Base-by-base conservation (phyloP, 2,113 vertebrate species). In the Heterotilapia buettikoferi region DNA sequence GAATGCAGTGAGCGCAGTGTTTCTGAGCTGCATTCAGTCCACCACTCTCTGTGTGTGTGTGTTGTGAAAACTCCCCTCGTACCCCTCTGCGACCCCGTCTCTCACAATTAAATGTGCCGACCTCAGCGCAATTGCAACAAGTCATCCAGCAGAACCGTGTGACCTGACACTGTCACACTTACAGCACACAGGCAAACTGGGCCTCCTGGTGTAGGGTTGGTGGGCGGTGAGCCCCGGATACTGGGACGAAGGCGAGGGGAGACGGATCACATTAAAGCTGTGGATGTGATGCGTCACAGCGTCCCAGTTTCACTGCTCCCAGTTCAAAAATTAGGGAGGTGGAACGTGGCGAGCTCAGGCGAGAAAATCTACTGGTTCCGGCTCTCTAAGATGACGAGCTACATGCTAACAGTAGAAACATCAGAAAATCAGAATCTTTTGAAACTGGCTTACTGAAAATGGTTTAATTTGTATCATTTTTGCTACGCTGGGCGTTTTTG, bases 71-170 rank as follows among this genome's bases (percentile, higher is more conserved):
- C 53, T 26, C 80, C 19, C 73, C 79, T n/a, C 21, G n/a, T 57
- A 59, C 80, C 90, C 61, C 91, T 88, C 83, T 59, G 59, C 40
- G 50, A 92, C 86, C 91, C 83, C 31, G 53, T 90, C 92, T 84
- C 87, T 93, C 90, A 96, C 94, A 96, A 96, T 96, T 89, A 95
- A 96, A 96, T 93, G 93, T 96, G 96, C 94, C 83, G 86, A 85
- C 88, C 92, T 96, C 96, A 96, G 96, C 95, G 33, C 85, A 85
- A 94, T 96, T 76, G 86, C 90, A 95, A 93, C 95, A 96, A 95
- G 94, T 95, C 94, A 95, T 93, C 92, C 93, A 90, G 90, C 93
- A 90, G 63, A 91, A 88, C 59, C 89, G 93, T 90, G 93, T 96
- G 95, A 96, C 90, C 85, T 3, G 52, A 59, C 63, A 68, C 53